Evolutionary conservation across 2,888 invertebrate genomes (phyloP), one percentile per base, ranked within the genome.

Genomic region (Scaptomyza reducta): DNA sequence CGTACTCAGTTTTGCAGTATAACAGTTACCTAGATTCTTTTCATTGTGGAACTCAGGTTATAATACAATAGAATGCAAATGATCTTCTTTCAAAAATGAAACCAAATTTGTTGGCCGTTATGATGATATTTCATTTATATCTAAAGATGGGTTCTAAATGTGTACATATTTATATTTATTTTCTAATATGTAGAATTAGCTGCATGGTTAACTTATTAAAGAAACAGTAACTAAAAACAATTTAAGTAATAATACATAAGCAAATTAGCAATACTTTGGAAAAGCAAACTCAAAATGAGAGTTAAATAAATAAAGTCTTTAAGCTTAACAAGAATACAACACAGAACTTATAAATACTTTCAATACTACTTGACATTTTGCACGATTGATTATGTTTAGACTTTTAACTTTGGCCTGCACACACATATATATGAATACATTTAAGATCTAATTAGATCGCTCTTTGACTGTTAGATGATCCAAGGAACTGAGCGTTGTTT

Each of bases 401-500:
- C 16, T 59, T 63, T 84, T 10, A 14, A 45, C 29, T 64, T 82
- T 63, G 65, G 73, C 42, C 51, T 61, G 42, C 45, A 47, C 40
- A 38, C 38, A 53, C 2, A 49, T 22, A 49, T 49, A 33, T 10
- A 53, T 4, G 27, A 58, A 51, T 44, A 40, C 25, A 46, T 2
- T 45, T 49, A 44, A 57, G 31, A 4, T 38, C 35, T 10, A 27
- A 25, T 9, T 9, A 1, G 27, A 9, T 44, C 79, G 73, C 7
- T 74, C 80, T 10, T 57, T 63, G 40, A 82, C 60, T 55, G 83
- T 87, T 25, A 91, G 76, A 45, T 89, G 87, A 25, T 91, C 90
- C 83, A 92, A 86, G 29, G 92, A 92, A 38, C 90, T 89, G 18
- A 91, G 82, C 25, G 97, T 97, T 13, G 97, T 96, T 91, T 97